Evolutionary conservation across 2,888 invertebrate genomes (phyloP).

Genomic region (Xiphydria camelus): DNA sequence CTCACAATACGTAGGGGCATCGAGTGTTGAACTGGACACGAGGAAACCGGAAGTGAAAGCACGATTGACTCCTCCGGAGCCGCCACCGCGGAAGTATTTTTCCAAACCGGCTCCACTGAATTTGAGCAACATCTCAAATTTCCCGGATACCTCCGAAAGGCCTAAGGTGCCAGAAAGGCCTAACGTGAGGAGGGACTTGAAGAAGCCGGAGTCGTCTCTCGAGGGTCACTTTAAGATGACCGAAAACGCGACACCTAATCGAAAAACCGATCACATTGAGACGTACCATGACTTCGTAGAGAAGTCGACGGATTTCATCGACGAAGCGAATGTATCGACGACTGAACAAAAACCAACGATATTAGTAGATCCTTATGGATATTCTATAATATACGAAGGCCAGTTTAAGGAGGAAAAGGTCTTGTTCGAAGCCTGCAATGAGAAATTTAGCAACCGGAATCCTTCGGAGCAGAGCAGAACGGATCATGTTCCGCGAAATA

Average conservation of each 20-base stretch:
- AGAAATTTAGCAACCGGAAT: constrained; percentile 30
- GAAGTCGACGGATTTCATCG: constrained; percentile 41
- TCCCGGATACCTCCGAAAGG: constrained; percentile 26
- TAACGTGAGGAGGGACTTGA: constrained; percentile 27
- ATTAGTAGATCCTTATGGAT: constrained; percentile 32
- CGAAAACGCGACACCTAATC: constrained; percentile 7
- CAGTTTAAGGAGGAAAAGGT: constrained; percentile 33
- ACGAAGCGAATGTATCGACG: constrained; percentile 28
- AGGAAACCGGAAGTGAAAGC: constrained; percentile 55
- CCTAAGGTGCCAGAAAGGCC: constrained; percentile 31
- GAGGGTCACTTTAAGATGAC: constrained; percentile 3
- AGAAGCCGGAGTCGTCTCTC: constrained; percentile 15
- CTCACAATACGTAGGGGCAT: constrained; percentile 21
- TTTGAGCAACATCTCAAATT: constrained; percentile 16
- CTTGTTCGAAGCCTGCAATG: constrained; percentile 29
- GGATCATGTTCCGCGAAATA: constrained; percentile 12
- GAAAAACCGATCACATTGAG: constrained; percentile 33
- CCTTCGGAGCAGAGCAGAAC: constrained; percentile 7
- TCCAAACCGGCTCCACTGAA: constrained; percentile 41
- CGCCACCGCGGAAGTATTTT: constrained; percentile 59
- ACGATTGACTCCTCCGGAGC: constrained; percentile 55
- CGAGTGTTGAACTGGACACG: constrained; percentile 31
- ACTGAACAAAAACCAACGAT: constrained; percentile 22
- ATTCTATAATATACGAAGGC: constrained; percentile 35
- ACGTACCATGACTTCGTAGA: constrained; percentile 38